Percentiles rank a stretch among this genome's conserved stretches.
Conservation (phyloP, 2,888 invertebrate species). For the Euplexia lucipara region DNA sequence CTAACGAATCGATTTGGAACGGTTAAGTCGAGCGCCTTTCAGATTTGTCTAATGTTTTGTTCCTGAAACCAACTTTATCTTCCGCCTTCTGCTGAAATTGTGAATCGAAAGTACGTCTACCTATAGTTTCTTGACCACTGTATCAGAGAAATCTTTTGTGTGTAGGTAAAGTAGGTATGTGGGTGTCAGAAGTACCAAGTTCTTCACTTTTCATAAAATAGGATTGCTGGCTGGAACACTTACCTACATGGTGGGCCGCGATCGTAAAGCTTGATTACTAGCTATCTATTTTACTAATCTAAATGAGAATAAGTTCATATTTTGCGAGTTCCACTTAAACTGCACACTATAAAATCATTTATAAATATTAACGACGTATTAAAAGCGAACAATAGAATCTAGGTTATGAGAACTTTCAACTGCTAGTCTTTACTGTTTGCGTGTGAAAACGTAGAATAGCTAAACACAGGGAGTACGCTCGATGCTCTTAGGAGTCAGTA, state of each 20-base stretch:
- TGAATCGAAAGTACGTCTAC: conserved; percentile 22
- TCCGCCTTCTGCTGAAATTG: conserved; percentile 37
- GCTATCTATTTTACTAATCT: not conserved
- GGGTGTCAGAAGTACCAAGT: not conserved
- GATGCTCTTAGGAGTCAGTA: conserved; percentile 63
- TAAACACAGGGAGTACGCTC: conserved; percentile 73
- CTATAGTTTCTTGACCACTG: conserved; percentile 10
- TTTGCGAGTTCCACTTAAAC: conserved; percentile 23
- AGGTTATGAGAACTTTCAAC: conserved; percentile 36
- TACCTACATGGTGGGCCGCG: not conserved
- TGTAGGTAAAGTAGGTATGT: not conserved
- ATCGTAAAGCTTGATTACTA: conserved; percentile 12
- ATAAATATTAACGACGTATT: conserved; percentile 6
- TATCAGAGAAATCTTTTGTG: conserved; percentile 11
- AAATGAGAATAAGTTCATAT: conserved; percentile 14
- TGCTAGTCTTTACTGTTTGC: conserved; percentile 54
- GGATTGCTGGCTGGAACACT: not conserved
- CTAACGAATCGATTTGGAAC: conserved; percentile 82
- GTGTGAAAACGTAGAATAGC: conserved; percentile 83
- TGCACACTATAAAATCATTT: conserved; percentile 4
- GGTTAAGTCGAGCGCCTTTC: conserved; percentile 73
- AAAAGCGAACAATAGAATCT: conserved; percentile 31
- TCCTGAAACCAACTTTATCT: conserved; percentile 60
- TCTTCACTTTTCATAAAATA: no score
- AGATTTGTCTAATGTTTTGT: conserved; percentile 70